Base-by-base conservation (phyloP, 2,797 vertebrate species). In the Myotis findleyi region DNA sequence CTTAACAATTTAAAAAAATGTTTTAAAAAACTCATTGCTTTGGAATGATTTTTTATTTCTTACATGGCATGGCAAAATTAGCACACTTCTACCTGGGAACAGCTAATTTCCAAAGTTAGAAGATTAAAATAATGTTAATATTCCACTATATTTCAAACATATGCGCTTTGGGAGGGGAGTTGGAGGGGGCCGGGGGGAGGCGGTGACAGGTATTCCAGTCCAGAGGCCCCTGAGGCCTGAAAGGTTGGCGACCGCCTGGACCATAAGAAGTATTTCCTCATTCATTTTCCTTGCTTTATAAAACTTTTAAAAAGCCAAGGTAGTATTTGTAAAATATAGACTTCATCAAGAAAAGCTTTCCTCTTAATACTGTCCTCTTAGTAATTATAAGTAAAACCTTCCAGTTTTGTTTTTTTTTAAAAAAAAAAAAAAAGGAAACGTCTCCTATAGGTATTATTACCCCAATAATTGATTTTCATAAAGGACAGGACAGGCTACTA, bases 241-340 rank as follows among this genome's bases (percentile, higher is more conserved):
- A 57, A 23, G 55, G 55, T 4, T 57, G 55, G 55, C 23, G 55
- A 57, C 55, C 10, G 62, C 30, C 14, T 23, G 20, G 33, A 41
- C 27, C 51, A 2, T 75, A 83, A 38, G 11, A 93, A 21, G 55
- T 57, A 36, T 72, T 62, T 95, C 47, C 55, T 89, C 23, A 76
- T 84, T 91, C 38, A 64, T 30, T 73, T 71, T 86, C 20, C 33
- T 75, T 82, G 81, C 53, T 73, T 59, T 53, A 92, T 53, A 92
- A 55, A 83, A 73, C 57, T 87, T 84, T 95, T 36, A 75, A 81
- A 59, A 92, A 95, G 49, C 4, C 53, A 84, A 76, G 57, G 41
- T 84, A 64, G 21, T 57, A 80, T 66, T 86, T 89, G 66, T 85
- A 88, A 95, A 87, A 66, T n/a, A 88, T 6, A 80, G 13, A 59